phyloP scores from a whole-genome alignment of 2,797 vertebrate genomes.

The Hydrolagus colliei region DNA sequence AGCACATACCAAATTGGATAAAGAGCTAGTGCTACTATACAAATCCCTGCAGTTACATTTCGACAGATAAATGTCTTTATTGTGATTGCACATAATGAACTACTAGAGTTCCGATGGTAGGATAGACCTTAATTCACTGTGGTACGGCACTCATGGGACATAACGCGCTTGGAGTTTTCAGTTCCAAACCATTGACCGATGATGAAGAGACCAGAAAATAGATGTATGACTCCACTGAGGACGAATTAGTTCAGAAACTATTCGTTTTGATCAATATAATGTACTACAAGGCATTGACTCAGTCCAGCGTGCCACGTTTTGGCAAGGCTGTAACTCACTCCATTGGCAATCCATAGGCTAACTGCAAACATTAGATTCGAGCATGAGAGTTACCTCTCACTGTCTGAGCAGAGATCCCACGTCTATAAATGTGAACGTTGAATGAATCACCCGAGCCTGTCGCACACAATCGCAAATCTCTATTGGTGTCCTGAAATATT shows the following conservation, averaged over 20 bases:
- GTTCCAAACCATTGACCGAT: constrained; percentile 22
- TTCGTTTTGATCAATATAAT: constrained; percentile 16
- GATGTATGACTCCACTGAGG: background rate
- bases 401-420: background rate
- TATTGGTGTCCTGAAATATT: background rate
- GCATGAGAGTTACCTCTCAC: background rate
- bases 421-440: background rate
- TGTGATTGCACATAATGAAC: constrained; percentile 24
- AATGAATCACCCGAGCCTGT: background rate
- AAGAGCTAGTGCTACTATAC: background rate
- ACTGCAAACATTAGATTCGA: background rate
- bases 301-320: background rate
- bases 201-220: background rate
- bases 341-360: background rate
- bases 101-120: background rate
- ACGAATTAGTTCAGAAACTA: constrained; percentile 17
- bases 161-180: background rate
- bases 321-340: background rate
- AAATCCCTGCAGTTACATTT: constrained; percentile 10
- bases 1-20: background rate
- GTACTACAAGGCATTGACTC: background rate
- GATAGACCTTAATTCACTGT: background rate
- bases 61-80: background rate
- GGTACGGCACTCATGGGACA: background rate
- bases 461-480: background rate